These are phyloP conservation scores for Salvelinus namaycush DNA, from an alignment of 2,113 vertebrate genomes.

Conservation along the genomic window DNA sequence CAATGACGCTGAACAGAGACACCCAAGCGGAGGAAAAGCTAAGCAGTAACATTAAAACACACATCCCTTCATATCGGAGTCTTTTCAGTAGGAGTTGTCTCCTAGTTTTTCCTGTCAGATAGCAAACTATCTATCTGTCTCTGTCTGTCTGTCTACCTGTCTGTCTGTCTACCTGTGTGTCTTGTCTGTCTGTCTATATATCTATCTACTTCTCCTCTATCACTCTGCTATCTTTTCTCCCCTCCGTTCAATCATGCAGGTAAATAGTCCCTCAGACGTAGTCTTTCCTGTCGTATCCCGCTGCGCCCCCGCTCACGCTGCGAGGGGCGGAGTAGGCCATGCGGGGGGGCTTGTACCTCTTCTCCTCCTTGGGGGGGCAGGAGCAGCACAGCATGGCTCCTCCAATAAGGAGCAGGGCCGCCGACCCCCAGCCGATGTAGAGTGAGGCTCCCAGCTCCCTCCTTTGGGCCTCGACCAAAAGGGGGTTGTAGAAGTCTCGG, in stretches of 20 bases:
- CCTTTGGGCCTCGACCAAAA: slow-evolving; percentile 40
- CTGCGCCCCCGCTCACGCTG: slow-evolving; percentile 41
- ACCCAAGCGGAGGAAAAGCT: slow-evolving; percentile 25
- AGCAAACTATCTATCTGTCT: too few relatives aligned
- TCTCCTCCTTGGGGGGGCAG: slow-evolving; percentile 74
- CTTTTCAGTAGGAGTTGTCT: slow-evolving; percentile 33
- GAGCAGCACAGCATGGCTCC: slow-evolving; percentile 75
- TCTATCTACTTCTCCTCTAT: not conserved
- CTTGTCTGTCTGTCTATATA: too few relatives aligned
- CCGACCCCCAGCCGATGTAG: slow-evolving; percentile 74
- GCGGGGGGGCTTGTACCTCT: slow-evolving; percentile 68
- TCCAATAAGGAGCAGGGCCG: slow-evolving; percentile 69
- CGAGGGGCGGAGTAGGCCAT: slow-evolving; percentile 73
- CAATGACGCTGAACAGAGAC: slow-evolving; percentile 5
- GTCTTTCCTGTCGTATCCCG: slow-evolving; percentile 76
- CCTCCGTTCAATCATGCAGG: not conserved
- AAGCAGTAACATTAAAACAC: slow-evolving; percentile 38
- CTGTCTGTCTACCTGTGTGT: too few relatives aligned
- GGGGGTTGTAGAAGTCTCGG: slow-evolving; percentile 72
- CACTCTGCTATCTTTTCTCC: not conserved
- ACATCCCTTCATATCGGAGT: slow-evolving; percentile 77
- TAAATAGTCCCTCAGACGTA: slow-evolving; percentile 63
- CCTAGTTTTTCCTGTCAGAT: slow-evolving; percentile 23
- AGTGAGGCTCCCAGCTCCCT: slow-evolving; percentile 74
- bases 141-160: too few relatives aligned